Evolutionary conservation across 2,888 invertebrate species (phyloP).

Genomic region (Cryptocephalus moraei): DNA sequence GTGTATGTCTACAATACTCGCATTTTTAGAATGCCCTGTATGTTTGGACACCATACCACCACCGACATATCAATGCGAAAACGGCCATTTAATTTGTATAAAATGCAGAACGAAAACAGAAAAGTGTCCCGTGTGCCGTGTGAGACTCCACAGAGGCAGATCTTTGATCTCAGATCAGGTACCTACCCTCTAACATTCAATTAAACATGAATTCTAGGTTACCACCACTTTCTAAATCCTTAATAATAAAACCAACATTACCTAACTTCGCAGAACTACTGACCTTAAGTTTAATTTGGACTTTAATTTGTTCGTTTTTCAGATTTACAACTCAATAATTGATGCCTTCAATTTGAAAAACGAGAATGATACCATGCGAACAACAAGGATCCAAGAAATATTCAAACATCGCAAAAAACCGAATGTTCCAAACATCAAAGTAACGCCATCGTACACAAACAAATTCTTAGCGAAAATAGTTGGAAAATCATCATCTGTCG

Average conservation of each 20-base stretch:
- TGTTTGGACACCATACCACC: conserved; percentile 52
- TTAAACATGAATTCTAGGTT: too few species aligned
- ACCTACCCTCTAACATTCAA: conserved; percentile 1
- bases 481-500: conserved; percentile 41
- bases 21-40: conserved; percentile 53
- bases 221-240: too few species aligned
- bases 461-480: conserved; percentile 42
- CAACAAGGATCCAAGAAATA: conserved; percentile 38
- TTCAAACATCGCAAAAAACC: conserved; percentile 36
- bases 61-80: conserved; percentile 54
- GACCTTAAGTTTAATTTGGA: not conserved
- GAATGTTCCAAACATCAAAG: conserved; percentile 31
- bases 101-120: conserved; percentile 49
- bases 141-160: conserved; percentile 41
- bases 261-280: too few species aligned
- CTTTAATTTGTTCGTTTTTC: conserved; percentile 6
- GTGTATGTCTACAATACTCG: conserved; percentile 42
- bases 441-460: conserved; percentile 38
- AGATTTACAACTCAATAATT: conserved; percentile 41
- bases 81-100: conserved; percentile 54
- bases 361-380: conserved; percentile 27
- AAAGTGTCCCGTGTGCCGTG: conserved; percentile 53
- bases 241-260: too few species aligned
- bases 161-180: conserved; percentile 46
- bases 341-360: conserved; percentile 41